Base-by-base conservation (phyloP, 1,140 invertebrate species). In the Drosophila pseudoananassae region DNA sequence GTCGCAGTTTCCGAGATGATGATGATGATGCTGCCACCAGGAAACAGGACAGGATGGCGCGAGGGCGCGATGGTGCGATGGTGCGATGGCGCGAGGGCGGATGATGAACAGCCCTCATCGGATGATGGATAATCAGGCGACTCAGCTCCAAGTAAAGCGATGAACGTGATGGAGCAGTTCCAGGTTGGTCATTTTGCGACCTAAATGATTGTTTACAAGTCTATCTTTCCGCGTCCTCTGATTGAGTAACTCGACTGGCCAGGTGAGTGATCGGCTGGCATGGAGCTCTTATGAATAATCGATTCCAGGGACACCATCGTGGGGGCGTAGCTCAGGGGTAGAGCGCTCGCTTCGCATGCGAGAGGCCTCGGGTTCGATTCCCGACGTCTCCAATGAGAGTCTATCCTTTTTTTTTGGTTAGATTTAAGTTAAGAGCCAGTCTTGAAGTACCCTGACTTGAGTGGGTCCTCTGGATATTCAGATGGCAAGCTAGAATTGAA, bases 271-370 rank as follows among this genome's bases (percentile, higher is more conserved):
- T 31, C 31, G 33, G 10, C 31, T 33, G 31, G 31, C 10, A n/a
- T 12, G 10, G 12, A 36, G 10, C 3, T 36, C 23, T 46, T 46
- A 46, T 46, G n/a, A 46, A 17, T 15, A 15, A 43, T 43, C 10
- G 14, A 14, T 15, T 15, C 14, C 14, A 14, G 8, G 14, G 38
- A 15, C 5, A 8, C 23, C 17, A 17, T 46, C 38, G 73, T 45
- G 93, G 93, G 92, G 92, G 94, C 93, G 93, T 93, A 93, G 93
- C 92, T 93, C 93, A 94, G 93, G 93, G 96, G 96, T 97, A 97
- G 96, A 96, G 96, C 96, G 96, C 96, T 96, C 95, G 96, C 96
- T 97, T 97, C 96, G 96, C 96, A 97, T 97, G 96, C 96, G 95
- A 96, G 96, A 96, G 95, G 96, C 94, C 96, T 95, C 95, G 95